These are phyloP conservation scores for Pollenia labialis DNA, from an alignment of 2,888 invertebrate genomes.

Conservation along the genomic window DNA sequence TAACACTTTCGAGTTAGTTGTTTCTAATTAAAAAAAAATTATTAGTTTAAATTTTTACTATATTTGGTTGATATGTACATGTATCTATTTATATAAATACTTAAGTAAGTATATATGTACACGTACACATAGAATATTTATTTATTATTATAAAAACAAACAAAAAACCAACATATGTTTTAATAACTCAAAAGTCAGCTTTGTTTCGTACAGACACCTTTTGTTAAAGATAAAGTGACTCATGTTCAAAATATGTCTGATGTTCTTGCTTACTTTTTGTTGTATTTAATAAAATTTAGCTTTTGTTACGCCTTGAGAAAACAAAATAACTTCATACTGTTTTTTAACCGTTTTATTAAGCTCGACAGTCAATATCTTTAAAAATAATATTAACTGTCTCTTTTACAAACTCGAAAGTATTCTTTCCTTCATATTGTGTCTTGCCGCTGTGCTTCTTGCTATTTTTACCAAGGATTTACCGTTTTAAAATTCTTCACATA, in stretches of 20 bases:
- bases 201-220: constrained; percentile 54
- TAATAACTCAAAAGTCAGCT: constrained; percentile 41
- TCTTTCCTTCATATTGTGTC: no score
- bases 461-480: no score
- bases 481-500: no score
- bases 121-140: constrained; percentile 9
- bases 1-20: constrained; percentile 28
- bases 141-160: constrained; percentile 19
- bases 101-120: not conserved
- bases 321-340: constrained; percentile 35
- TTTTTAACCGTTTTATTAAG: constrained; percentile 33
- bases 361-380: constrained; percentile 6
- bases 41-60: constrained; percentile 54
- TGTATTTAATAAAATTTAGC: constrained; percentile 13
- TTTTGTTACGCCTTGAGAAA: constrained; percentile 51
- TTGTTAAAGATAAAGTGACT: constrained; percentile 61
- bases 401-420: no score
- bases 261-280: constrained; percentile 27
- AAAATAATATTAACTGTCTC: no score
- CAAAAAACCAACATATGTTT: constrained; percentile 31
- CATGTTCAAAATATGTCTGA: constrained; percentile 55
- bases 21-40: constrained; percentile 19
- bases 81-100: not conserved
- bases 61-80: constrained; percentile 39
- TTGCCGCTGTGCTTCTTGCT: no score